Conservation (phyloP, 2,888 invertebrate species). For the Syritta pipiens region DNA sequence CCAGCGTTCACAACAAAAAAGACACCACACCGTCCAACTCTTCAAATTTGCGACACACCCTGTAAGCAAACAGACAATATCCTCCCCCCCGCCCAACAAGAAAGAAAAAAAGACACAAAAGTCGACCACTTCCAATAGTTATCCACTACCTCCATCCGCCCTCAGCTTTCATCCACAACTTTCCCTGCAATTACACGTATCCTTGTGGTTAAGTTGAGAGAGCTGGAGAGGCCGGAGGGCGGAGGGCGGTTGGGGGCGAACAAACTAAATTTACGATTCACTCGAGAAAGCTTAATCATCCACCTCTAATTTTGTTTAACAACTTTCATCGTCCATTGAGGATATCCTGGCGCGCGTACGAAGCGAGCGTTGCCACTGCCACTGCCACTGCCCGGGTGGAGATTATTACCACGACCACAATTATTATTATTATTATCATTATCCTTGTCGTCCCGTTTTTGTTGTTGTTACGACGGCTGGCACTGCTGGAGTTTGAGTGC, state of each 20-base stretch:
- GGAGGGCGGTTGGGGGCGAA: neutral
- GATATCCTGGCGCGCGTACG: slow-evolving; percentile 38
- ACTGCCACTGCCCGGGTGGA: too few species aligned
- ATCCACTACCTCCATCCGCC: neutral
- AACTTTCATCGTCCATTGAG: slow-evolving; percentile 56
- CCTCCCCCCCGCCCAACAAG: too few species aligned
- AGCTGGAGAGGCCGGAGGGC: neutral
- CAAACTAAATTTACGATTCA: slow-evolving; percentile 56
- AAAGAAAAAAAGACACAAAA: slow-evolving; percentile 15
- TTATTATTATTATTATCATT: slow-evolving; percentile 30
- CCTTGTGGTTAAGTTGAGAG: neutral
- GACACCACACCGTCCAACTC: too few species aligned
- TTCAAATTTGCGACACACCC: too few species aligned
- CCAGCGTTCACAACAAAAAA: too few species aligned
- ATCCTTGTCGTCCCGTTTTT: neutral
- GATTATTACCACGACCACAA: slow-evolving; percentile 27
- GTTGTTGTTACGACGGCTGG: neutral
- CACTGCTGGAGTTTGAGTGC: neutral
- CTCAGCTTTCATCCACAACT: slow-evolving; percentile 3
- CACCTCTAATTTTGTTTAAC: slow-evolving; percentile 61
- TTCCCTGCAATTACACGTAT: slow-evolving; percentile 11
- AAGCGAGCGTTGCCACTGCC: slow-evolving; percentile 9
- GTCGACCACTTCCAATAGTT: slow-evolving; percentile 31
- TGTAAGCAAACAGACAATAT: too few species aligned
- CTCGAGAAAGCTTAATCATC: slow-evolving; percentile 65